A percentile compares a stretch with the other conserved stretches of the same genome.
These are phyloP conservation scores for Hemistola chrysoprasaria DNA, from an alignment of 2,888 invertebrate genomes.

Conservation along the genomic window DNA sequence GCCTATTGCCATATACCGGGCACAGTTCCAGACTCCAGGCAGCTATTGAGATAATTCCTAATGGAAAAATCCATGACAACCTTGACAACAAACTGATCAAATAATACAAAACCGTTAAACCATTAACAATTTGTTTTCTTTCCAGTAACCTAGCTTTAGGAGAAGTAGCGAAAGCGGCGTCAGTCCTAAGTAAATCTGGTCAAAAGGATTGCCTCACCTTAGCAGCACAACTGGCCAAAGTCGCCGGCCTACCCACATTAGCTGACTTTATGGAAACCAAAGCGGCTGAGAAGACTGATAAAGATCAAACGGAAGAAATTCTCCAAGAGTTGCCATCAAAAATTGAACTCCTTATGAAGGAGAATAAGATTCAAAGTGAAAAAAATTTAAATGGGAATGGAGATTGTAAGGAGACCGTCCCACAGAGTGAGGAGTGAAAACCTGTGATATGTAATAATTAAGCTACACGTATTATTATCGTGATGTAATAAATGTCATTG, in stretches of 20 bases:
- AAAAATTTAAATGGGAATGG: conserved; percentile 12
- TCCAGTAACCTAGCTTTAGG: conserved; percentile 83
- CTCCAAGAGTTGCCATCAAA: conserved; percentile 41
- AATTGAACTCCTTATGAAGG: conserved; percentile 20
- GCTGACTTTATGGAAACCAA: conserved; percentile 52
- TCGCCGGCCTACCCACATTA: conserved; percentile 61
- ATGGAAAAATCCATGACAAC: too few relatives aligned
- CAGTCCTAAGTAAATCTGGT: conserved; percentile 77
- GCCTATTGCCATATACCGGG: too few relatives aligned
- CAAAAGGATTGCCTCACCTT: conserved; percentile 78
- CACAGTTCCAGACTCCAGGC: too few relatives aligned
- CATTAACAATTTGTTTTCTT: conserved; percentile 15
- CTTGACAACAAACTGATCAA: too few relatives aligned
- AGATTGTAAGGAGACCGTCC: neutral
- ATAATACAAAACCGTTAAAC: too few relatives aligned
- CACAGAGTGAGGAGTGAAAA: neutral
- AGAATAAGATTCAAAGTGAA: conserved; percentile 15
- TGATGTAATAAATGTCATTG: too few relatives aligned
- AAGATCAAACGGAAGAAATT: conserved; percentile 33
- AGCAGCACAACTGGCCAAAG: conserved; percentile 83
- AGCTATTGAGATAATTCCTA: too few relatives aligned
- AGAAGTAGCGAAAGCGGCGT: conserved; percentile 83
- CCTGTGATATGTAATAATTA: conserved; percentile 6
- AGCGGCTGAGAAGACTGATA: conserved; percentile 26
- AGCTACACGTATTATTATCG: too few relatives aligned